These are phyloP conservation scores for Apodemus speciosus DNA, from an alignment of 2,113 vertebrate species.

Conservation along the genomic window DNA sequence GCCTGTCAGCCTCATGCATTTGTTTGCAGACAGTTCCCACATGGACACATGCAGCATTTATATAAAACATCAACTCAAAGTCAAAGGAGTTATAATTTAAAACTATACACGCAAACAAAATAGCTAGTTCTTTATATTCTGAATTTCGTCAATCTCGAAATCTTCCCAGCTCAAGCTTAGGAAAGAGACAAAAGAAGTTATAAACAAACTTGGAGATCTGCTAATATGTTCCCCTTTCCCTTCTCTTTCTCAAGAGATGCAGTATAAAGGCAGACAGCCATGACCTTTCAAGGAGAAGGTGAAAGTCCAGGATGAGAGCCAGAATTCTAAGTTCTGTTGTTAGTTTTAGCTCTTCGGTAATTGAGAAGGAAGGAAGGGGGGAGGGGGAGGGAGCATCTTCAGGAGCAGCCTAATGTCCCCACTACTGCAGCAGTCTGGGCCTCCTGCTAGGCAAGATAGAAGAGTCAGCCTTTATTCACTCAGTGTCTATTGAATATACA, in stretches of 20 bases:
- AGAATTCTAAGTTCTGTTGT: slow-evolving; percentile 36
- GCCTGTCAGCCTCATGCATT: not conserved
- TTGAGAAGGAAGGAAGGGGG: not conserved
- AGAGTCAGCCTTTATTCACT: not conserved
- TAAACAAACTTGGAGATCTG: not conserved
- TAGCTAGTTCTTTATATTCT: slow-evolving; percentile 2
- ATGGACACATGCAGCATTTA: not conserved
- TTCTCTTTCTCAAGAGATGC: not conserved
- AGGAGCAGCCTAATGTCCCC: not conserved
- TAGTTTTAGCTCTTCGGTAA: not conserved
- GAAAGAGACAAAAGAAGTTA: not conserved
- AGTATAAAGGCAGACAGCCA: slow-evolving; percentile 5
- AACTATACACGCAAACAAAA: not conserved
- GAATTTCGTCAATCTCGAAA: not conserved
- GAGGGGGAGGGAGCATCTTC: not conserved
- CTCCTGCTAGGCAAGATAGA: not conserved
- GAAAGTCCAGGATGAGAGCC: not conserved
- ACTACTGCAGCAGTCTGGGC: not conserved
- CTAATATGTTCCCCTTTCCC: not conserved
- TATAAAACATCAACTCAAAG: not conserved
- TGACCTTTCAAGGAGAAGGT: slow-evolving; percentile 56
- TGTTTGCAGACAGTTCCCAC: slow-evolving; percentile 17
- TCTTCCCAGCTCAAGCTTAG: not conserved
- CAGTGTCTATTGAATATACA: not conserved
- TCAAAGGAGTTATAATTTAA: not conserved